These are phyloP conservation scores for Paraplagusia blochii DNA, from an alignment of 2,113 vertebrate species.

Conservation along the genomic window DNA sequence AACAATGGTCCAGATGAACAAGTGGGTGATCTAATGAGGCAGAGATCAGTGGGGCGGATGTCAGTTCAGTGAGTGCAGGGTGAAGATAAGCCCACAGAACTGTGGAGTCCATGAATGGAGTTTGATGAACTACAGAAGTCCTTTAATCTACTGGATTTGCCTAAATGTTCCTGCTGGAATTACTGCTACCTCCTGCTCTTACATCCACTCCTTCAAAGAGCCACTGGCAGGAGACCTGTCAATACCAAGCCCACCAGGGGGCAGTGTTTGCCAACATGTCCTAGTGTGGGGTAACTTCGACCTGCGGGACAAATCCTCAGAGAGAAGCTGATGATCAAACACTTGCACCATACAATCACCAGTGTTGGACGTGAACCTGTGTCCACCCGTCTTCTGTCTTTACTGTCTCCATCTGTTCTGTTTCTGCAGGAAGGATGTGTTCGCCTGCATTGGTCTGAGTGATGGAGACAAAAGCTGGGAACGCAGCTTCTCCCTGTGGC, in stretches of 20 bases:
- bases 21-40: slow-evolving; percentile 66
- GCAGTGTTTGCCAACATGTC: slow-evolving; percentile 77
- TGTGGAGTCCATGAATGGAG: slow-evolving; percentile 57
- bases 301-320: slow-evolving; percentile 58
- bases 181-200: slow-evolving; percentile 37
- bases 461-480: slow-evolving; percentile 92
- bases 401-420: no score
- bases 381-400: neutral
- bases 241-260: slow-evolving; percentile 78
- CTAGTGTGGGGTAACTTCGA: slow-evolving; percentile 56
- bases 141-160: slow-evolving; percentile 68
- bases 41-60: slow-evolving; percentile 54
- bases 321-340: neutral
- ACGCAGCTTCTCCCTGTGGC: slow-evolving; percentile 84
- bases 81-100: slow-evolving; percentile 58
- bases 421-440: slow-evolving; percentile 80
- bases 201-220: slow-evolving; percentile 26
- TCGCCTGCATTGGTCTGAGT: slow-evolving; percentile 92
- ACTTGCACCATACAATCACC: no score
- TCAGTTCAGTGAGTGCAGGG: slow-evolving; percentile 46
- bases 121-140: slow-evolving; percentile 62
- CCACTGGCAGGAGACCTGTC: slow-evolving; percentile 37
- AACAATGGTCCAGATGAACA: slow-evolving; percentile 54
- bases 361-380: neutral
- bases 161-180: slow-evolving; percentile 50